Conservation (phyloP, 2,797 vertebrate genomes). For the Anniella stebbinsi region DNA sequence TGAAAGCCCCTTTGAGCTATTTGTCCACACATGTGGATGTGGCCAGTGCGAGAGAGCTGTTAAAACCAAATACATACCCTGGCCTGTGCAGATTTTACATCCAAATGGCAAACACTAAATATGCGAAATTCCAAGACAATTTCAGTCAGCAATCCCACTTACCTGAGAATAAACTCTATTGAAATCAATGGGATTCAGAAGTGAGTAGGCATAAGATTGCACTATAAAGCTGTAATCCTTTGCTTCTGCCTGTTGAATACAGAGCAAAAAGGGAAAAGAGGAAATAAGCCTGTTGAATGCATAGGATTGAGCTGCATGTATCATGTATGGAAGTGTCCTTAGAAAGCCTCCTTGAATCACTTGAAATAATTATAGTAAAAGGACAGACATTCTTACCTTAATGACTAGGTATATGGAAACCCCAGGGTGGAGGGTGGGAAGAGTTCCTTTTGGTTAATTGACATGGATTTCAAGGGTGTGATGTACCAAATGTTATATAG, state of each 20-base stretch:
- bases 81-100: not conserved
- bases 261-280: not conserved
- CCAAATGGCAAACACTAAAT: not conserved
- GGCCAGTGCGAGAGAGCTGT: not conserved
- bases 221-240: not conserved
- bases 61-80: not conserved
- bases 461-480: not conserved
- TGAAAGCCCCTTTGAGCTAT: not conserved
- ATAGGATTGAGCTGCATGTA: not conserved
- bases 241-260: not conserved
- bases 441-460: not conserved
- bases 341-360: not conserved
- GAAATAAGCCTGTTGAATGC: not conserved
- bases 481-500: not conserved
- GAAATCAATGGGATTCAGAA: no score
- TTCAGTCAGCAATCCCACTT: not conserved
- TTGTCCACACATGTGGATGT: not conserved
- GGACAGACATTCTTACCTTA: not conserved
- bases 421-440: not conserved
- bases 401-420: not conserved
- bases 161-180: not conserved
- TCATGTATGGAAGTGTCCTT: slow-evolving; percentile 4
- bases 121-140: not conserved
- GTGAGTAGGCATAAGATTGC: no score
- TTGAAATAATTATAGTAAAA: not conserved